Base-by-base conservation (phyloP, 2,797 vertebrate species). In the Lepilemur septentrionalis region DNA sequence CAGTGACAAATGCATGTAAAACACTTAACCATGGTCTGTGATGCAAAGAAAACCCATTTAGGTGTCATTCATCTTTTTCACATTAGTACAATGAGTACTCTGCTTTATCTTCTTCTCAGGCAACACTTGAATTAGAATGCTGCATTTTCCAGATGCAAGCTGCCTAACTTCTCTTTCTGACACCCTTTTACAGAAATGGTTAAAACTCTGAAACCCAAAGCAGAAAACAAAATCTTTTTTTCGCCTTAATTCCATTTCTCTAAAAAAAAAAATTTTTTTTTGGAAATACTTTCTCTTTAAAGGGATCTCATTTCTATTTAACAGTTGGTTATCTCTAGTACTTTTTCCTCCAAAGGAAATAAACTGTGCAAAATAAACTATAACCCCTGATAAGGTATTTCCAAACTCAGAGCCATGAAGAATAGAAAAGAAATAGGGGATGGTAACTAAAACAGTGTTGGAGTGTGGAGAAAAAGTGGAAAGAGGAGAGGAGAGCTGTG, bases 41-140 rank as follows among this genome's bases (percentile, higher is more conserved):
- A 91, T 96, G 97, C 89, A 97, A 89, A 76, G 94, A 96, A 96
- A 96, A 97, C 28, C 91, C 98, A 98, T 97, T 91, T 97, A 97
- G 93, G 76, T 98, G 96, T 95, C 94, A 89, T 95, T 96, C 0
- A 0, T 97, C 97, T 94, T 95, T 97, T 93, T 72, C 84, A 61
- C 97, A 96, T 96, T 94, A 96, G 96, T 78, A 96, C 95, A 96
- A 25, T 50, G 95, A 95, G 95, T 95, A 75, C 96, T 93, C 65
- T 52, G 88, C 93, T 84, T 91, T 65, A 48, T 72, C 96, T 88
- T 82, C 87, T 89, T 61, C 95, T 91, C 69, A 93, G 69, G 81
- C 93, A 94, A 75, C 52, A 61, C 78, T 88, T 75, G 95, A 92
- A 90, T 97, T 91, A 92, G 83, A 95, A 95, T 30, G 65, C 73